Evolutionary conservation across 1,140 invertebrate genomes (phyloP).

Genomic region (Calycopis cecrops): DNA sequence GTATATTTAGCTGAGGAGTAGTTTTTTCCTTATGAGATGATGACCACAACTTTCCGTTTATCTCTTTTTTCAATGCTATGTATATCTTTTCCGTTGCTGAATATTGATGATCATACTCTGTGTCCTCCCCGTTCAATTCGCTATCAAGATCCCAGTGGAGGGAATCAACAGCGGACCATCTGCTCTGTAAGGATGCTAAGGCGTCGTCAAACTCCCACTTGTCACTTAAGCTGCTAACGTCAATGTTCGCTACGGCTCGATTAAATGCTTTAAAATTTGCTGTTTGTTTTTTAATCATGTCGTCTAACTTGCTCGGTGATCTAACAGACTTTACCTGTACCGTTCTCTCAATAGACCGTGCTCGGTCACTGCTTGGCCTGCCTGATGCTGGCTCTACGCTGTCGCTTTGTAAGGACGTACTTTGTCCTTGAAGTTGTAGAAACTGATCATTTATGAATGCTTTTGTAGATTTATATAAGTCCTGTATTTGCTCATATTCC

Average conservation of each 20-base stretch:
- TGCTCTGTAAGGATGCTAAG: constrained; percentile 23
- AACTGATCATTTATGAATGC: constrained; percentile 19
- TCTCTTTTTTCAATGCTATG: constrained; percentile 23
- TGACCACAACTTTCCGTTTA: constrained; percentile 28
- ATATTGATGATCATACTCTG: constrained; percentile 17
- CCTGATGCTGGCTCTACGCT: constrained; percentile 1
- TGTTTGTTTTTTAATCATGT: constrained; percentile 24
- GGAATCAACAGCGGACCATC: constrained; percentile 24
- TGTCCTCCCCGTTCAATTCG: constrained; percentile 18
- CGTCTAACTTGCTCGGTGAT: constrained; percentile 25
- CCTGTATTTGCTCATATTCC: constrained; percentile 15
- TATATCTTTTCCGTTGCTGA: constrained; percentile 20
- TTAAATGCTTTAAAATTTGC: constrained; percentile 28
- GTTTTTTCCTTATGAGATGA: constrained; percentile 23
- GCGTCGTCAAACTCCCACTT: constrained; percentile 32
- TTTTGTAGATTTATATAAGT: constrained; percentile 17
- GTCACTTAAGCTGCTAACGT: constrained; percentile 18
- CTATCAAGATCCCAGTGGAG: constrained; percentile 28
- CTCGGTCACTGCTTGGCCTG: constrained; percentile 14
- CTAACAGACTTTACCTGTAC: constrained; percentile 1
- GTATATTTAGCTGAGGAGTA: constrained; percentile 27
- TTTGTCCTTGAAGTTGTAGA: neutral
- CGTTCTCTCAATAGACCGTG: neutral
- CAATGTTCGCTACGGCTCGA: constrained; percentile 20
- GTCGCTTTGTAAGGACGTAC: constrained; percentile 6